Base-by-base conservation (phyloP, 2,113 vertebrate genomes). In the Passer montanus region DNA sequence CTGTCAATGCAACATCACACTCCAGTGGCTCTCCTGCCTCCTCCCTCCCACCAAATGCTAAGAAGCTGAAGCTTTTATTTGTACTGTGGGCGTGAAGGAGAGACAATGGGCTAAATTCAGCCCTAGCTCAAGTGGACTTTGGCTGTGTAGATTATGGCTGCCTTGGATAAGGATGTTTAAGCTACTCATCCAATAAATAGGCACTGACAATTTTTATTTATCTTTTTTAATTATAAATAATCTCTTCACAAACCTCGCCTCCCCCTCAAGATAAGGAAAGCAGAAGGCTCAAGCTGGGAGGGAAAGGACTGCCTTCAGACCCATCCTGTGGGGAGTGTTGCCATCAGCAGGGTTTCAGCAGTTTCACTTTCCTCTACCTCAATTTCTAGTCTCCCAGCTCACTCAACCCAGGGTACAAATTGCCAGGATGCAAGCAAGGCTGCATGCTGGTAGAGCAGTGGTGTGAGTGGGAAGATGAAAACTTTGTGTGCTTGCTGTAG, bases 401-500 rank as follows among this genome's bases (percentile, higher is more conserved):
- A 63, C 41, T 68, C 78, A 87, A 59, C 44, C 46, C 59, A 59
- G 69, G 78, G 76, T 63, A 80, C 86, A 88, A 88, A 93, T 10
- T 77, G 52, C 64, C 69, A 82, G 35, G 46, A 95, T 73, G 84
- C 91, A 82, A 83, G 74, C 41, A 59, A 55, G 43, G 72, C 75
- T 87, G 84, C 73, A 26, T 37, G 75, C 91, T 96, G 78, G 90
- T 94, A 83, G 44, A 95, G 78, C 89, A 89, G 56, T 86, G 75
- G 91, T 59, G 47, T 70, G 91, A 97, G 93, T 95, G 81, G 94
- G 95, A 95, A 94, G 95, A 95, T 90, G 89, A 97, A 95, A 95
- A 95, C 88, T 94, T 87, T 53, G 77, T 87, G 74, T 93, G 95
- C 78, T 84, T 95, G 70, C 78, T 96, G 96, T 94, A 92, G 96